Evolutionary conservation across 1,140 invertebrate species (phyloP).

Genomic region (Whitmania pigra): DNA sequence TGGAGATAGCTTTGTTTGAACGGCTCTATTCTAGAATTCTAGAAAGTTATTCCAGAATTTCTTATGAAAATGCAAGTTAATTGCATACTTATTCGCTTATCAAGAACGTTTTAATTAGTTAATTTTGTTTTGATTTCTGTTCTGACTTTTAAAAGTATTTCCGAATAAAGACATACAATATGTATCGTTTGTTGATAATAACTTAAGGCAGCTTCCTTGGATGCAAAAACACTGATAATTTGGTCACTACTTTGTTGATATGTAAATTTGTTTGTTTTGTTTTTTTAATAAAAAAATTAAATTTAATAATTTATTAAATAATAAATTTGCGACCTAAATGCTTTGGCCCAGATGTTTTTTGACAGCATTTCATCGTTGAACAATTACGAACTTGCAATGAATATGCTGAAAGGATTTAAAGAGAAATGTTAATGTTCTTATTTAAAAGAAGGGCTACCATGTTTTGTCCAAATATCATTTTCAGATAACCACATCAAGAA

Average conservation of each 20-base stretch:
- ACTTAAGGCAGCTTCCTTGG: neutral
- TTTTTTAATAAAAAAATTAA: neutral
- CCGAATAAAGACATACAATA: too few species aligned
- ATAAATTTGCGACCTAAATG: too few species aligned
- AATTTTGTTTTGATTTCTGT: too few species aligned
- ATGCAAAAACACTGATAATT: neutral
- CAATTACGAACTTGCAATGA: neutral
- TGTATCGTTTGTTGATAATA: too few species aligned
- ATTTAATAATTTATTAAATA: too few species aligned
- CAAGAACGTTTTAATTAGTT: too few species aligned
- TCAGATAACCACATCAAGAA: neutral
- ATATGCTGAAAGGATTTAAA: slow-evolving; percentile 5
- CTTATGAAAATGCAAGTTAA: too few species aligned
- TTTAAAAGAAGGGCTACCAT: neutral
- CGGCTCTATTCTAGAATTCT: too few species aligned
- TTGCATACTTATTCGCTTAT: too few species aligned
- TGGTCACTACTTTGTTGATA: neutral
- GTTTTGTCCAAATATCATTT: neutral
- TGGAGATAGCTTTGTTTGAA: too few species aligned
- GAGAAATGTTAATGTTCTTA: neutral
- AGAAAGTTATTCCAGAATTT: too few species aligned
- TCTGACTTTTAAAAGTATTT: too few species aligned
- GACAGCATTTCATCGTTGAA: neutral
- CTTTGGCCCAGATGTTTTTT: neutral
- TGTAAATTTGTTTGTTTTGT: neutral